Evolutionary conservation across 2,888 invertebrate species (phyloP), one percentile per base, ranked within the genome.

Genomic region (Cordylochernes scorpioides): DNA sequence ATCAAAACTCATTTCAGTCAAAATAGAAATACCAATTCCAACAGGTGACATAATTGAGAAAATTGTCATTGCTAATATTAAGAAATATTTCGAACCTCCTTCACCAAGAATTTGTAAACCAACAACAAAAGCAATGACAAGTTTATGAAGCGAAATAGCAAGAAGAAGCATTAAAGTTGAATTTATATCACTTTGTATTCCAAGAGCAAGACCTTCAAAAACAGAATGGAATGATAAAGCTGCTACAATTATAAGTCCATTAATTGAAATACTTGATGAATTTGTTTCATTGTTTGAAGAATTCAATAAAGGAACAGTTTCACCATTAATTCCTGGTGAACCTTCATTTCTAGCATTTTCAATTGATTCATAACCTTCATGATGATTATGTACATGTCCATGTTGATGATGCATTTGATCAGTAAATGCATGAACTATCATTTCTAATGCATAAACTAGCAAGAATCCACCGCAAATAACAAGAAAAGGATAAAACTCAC

Each of bases 81-180:
- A 32, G 5, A 35, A 26, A 5, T 25, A 17, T 15, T 35, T 28
- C 17, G 32, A 30, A 3, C 31, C 22, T 3, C 64, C 63, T 2
- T 67, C 65, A 15, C 71, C 66, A 25, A 74, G 65, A 26, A 80
- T 53, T 49, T 80, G 77, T 21, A 78, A 67, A 3, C 78, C 78
- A 30, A 80, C 71, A 49, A 78, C 80, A 50, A 80, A 78, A 0
- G 77, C 74, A 36, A 80, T 68, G 15, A 80, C 75, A 26, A 77
- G 59, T 50, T 80, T 80, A 51, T 80, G 80, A 1, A 73, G 71
- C 1, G 72, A 66, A 2, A 80, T 67, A 0, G 77, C 78, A 4
- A 65, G 72, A 46, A 77, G 68, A 67, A 80, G 71, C 50, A 74
- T 74, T 62, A 68, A 69, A 5, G 68, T 5, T 48, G 71, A 72